Conservation (phyloP, 2,888 invertebrate genomes). For the Antheraea assamensis region DNA sequence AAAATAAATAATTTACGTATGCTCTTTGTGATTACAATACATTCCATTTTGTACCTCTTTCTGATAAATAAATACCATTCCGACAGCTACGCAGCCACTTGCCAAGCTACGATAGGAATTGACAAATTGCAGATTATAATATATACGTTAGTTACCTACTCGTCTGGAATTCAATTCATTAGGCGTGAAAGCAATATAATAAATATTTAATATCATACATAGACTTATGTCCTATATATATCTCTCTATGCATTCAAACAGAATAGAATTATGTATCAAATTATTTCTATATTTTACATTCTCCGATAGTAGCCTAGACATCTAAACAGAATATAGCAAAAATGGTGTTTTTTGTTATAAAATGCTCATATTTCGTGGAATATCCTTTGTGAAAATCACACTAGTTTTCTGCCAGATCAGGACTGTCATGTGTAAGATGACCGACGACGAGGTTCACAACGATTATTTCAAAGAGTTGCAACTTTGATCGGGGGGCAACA, state of each 20-base stretch:
- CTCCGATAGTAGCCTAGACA: neutral
- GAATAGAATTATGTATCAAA: no score
- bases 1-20: neutral
- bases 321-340: neutral
- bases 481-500: no score
- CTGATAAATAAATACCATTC: neutral
- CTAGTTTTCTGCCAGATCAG: no score
- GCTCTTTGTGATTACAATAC: neutral
- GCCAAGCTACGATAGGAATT: slow-evolving; percentile 3
- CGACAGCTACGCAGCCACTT: slow-evolving; percentile 1
- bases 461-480: no score
- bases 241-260: neutral
- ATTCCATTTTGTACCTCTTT: neutral
- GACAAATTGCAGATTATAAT: neutral
- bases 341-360: neutral
- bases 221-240: neutral
- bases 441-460: no score
- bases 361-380: neutral
- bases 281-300: neutral
- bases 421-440: no score
- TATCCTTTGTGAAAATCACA: no score
- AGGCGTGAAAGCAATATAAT: neutral
- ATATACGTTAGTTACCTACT: neutral
- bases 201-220: no score
- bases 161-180: neutral